Conservation (phyloP, 2,113 vertebrate genomes). For the Salvelinus namaycush region DNA sequence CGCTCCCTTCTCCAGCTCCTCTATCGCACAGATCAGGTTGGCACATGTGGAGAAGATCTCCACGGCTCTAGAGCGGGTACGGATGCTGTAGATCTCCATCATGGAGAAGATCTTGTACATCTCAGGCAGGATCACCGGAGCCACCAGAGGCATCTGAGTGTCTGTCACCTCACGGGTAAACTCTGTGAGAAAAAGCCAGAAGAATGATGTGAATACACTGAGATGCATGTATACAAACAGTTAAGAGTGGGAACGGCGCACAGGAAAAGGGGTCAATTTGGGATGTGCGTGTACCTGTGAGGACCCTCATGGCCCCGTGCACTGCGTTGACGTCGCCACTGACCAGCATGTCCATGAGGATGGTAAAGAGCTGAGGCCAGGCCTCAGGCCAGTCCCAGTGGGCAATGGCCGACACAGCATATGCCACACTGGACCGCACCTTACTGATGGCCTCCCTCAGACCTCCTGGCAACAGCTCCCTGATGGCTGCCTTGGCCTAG, state of each 20-base stretch:
- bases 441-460: conserved; percentile 97
- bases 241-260: too few species aligned
- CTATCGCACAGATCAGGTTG: conserved; percentile 97
- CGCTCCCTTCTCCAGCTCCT: conserved; percentile 97
- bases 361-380: conserved; percentile 94
- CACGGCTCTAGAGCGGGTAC: conserved; percentile 91
- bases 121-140: conserved; percentile 96
- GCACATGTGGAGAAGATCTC: conserved; percentile 99
- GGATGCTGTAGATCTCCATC: conserved; percentile 97
- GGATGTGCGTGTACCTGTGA: conserved; percentile 81
- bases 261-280: not conserved
- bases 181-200: conserved; percentile 68
- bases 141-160: conserved; percentile 96
- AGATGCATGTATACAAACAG: too few species aligned
- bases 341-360: conserved; percentile 98
- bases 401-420: conserved; percentile 94
- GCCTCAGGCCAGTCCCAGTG: conserved; percentile 99
- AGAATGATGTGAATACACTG: not conserved
- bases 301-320: conserved; percentile 96
- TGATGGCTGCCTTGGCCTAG: conserved; percentile 92
- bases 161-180: conserved; percentile 98
- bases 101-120: conserved; percentile 99
- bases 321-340: conserved; percentile 93
- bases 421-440: conserved; percentile 96
- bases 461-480: conserved; percentile 89